A percentile compares a stretch with the other conserved stretches of the same genome.
phyloP scores from a whole-genome alignment of 2,797 vertebrate genomes.

The Leptoclinus maculatus region DNA sequence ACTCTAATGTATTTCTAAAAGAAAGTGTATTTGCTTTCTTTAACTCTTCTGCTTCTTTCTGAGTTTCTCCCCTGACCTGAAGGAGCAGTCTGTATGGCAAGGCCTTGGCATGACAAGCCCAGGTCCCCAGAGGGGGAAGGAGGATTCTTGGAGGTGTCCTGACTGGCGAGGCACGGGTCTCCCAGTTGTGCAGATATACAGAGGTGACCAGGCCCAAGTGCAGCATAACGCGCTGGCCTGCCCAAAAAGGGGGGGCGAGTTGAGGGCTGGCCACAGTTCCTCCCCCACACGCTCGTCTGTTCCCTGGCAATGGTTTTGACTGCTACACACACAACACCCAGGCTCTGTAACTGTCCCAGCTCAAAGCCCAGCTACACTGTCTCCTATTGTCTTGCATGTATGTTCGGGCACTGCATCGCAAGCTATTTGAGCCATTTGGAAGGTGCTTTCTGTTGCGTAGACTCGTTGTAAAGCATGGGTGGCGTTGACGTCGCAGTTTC shows the following conservation, averaged over 20 bases:
- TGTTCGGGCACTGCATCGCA: slow-evolving; percentile 84
- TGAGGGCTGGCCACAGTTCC: slow-evolving; percentile 81
- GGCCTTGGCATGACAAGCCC: slow-evolving; percentile 99
- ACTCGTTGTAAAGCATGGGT: slow-evolving; percentile 76
- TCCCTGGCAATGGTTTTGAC: slow-evolving; percentile 83
- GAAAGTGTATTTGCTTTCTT: slow-evolving; percentile 98
- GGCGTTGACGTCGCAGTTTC: slow-evolving; percentile 69
- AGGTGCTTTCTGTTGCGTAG: slow-evolving; percentile 74
- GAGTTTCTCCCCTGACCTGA: slow-evolving; percentile 96
- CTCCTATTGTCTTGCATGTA: slow-evolving; percentile 89
- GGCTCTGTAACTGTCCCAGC: slow-evolving; percentile 73
- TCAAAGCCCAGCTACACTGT: slow-evolving; percentile 75
- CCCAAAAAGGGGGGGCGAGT: slow-evolving; percentile 89
- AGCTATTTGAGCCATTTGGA: slow-evolving; percentile 69
- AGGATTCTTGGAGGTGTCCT: slow-evolving; percentile 98
- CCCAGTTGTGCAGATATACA: slow-evolving; percentile 94
- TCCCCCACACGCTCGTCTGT: slow-evolving; percentile 78
- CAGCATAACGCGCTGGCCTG: slow-evolving; percentile 92
- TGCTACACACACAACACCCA: slow-evolving; percentile 84
- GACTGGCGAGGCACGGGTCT: slow-evolving; percentile 93
- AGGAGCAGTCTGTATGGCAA: slow-evolving; percentile 99
- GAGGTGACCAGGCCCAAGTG: slow-evolving; percentile 91
- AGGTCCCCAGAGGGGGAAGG: slow-evolving; percentile 98
- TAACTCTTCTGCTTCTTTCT: slow-evolving; percentile 97
- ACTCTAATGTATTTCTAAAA: slow-evolving; percentile 74